Evolutionary conservation across 2,797 vertebrate genomes (phyloP).

Genomic region (Neopelma chrysocephalum): DNA sequence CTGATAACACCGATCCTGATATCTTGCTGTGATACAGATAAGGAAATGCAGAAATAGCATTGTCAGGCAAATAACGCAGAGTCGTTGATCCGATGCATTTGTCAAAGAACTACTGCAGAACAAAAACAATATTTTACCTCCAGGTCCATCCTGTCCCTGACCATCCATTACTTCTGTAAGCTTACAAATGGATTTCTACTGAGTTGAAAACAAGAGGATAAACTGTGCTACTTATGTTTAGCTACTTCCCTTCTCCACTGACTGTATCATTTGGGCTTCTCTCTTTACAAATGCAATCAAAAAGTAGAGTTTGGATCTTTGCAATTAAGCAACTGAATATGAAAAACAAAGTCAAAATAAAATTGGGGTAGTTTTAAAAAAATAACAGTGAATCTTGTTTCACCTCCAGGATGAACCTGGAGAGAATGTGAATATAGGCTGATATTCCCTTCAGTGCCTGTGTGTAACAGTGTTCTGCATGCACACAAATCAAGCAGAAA

Average conservation of each 20-base stretch:
- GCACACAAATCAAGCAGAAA: not conserved
- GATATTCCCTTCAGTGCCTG: not conserved
- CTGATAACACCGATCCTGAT: not conserved
- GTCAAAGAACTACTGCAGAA: not conserved
- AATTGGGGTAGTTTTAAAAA: not conserved
- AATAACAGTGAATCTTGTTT: not conserved
- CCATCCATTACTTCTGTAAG: not conserved
- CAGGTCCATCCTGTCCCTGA: not conserved
- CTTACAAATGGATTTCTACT: not conserved
- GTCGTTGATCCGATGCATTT: not conserved
- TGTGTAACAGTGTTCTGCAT: not conserved
- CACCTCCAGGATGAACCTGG: not conserved
- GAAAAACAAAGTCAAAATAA: not conserved
- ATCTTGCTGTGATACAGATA: not conserved
- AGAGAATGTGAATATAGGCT: not conserved
- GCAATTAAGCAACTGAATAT: not conserved
- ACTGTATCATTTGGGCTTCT: not conserved
- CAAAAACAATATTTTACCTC: not conserved
- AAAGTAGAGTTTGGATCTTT: not conserved
- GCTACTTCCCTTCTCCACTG: not conserved
- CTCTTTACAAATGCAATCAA: not conserved
- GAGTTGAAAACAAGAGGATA: not conserved
- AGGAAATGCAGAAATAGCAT: not conserved
- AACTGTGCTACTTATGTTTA: not conserved
- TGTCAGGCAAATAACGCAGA: not conserved